Base-by-base conservation (phyloP, 2,888 invertebrate species). In the Andrena marginata region DNA sequence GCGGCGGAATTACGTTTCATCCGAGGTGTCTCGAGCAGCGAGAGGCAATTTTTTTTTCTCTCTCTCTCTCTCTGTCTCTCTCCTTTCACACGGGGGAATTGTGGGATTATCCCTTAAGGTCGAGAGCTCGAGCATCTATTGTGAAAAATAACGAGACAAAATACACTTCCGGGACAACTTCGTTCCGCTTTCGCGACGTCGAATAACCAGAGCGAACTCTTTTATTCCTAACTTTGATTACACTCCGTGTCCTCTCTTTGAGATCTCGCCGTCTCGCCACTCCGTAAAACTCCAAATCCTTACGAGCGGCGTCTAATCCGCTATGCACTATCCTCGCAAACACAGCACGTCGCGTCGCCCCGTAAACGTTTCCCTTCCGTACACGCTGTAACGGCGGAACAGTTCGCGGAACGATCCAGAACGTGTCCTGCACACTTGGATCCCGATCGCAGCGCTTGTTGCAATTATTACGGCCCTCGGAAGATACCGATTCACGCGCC, bases 401-500 rank as follows among this genome's bases (percentile, higher is more conserved):
- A 51, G 20, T 51, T 20, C n/a, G 51, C 51, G 3, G 56, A 56
- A 26, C 20, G 10, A 23, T 10, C 20, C 10, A 16, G 54, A 54
- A 56, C 54, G 20, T 10, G 54, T 26, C 23, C 23, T 10, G 23
- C 1, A 56, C 20, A 26, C 3, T 56, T 26, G 7, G 33, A 62
- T 33, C 33, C 20, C 29, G 64, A 23, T 56, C 7, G 16, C 20
- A 13, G 26, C 10, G 2, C 0, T 10, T 7, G 16, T 10, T 48
- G 33, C 33, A 71, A 70, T 49, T 51, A 70, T 71, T 8, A 8
- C 26, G 26, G 42, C 26, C 62, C 49, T 72, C 62, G 26, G 33
- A 16, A 42, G 49, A 59, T 6, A 13, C 23, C 26, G 51, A 56
- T 56, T 20, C 56, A 29, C 23, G 75, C 35, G 20, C 35, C 62